These are phyloP conservation scores for Conistra vaccinii DNA, from an alignment of 2,888 invertebrate genomes.

Conservation along the genomic window DNA sequence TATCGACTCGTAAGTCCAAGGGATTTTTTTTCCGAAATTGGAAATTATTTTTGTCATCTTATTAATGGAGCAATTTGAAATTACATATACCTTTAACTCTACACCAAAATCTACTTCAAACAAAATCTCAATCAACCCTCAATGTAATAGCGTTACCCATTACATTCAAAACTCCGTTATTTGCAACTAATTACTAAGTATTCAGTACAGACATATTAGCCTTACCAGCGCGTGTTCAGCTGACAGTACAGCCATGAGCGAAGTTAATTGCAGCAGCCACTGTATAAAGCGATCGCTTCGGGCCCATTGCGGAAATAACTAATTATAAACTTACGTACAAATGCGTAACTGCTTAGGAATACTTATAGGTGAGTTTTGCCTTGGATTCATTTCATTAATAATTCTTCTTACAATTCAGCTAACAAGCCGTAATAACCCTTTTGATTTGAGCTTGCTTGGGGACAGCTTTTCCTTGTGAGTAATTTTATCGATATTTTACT, in stretches of 20 bases:
- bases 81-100: background rate
- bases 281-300: conserved; percentile 70
- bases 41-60: background rate
- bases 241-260: conserved; percentile 63
- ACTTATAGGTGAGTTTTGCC: conserved; percentile 34
- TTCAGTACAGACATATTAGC: conserved; percentile 52
- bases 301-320: conserved; percentile 73
- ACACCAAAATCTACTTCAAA: background rate
- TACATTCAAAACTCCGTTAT: conserved; percentile 35
- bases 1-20: background rate
- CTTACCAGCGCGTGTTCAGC: conserved; percentile 52
- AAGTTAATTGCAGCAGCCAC: conserved; percentile 71
- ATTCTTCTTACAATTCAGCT: conserved; percentile 42
- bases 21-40: background rate
- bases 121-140: background rate
- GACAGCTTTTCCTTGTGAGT: conserved; percentile 32
- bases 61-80: background rate
- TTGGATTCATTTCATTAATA: conserved; percentile 43
- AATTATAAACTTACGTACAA: conserved; percentile 72
- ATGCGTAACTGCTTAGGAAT: conserved; percentile 46
- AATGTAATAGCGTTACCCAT: too few species aligned
- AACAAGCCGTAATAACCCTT: conserved; percentile 41
- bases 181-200: conserved; percentile 60
- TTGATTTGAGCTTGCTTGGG: conserved; percentile 45
- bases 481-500: conserved; percentile 28